Evolutionary conservation across 2,113 vertebrate species (phyloP).

Genomic region (Prietella phreatophila): DNA sequence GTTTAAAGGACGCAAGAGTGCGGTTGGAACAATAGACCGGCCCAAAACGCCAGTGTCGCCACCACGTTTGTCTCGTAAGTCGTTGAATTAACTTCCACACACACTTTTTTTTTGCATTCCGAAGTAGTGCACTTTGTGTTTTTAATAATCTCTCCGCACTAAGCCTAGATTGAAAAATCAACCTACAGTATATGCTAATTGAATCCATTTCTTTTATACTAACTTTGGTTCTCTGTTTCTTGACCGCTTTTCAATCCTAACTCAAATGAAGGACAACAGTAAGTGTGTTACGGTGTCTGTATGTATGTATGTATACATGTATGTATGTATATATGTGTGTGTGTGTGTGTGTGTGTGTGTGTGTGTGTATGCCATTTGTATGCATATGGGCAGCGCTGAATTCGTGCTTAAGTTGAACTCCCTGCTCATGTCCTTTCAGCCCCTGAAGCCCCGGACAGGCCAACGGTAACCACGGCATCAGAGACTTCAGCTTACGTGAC

Average conservation of each 20-base stretch:
- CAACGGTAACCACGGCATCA: slow-evolving; percentile 92
- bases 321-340: not conserved
- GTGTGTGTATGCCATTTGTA: slow-evolving; percentile 21
- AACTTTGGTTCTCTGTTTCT: slow-evolving; percentile 53
- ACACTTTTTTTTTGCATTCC: not conserved
- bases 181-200: slow-evolving; percentile 48
- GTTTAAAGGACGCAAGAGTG: slow-evolving; percentile 62
- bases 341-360: not conserved
- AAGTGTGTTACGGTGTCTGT: slow-evolving; percentile 59
- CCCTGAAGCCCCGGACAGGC: slow-evolving; percentile 95
- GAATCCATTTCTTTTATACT: slow-evolving; percentile 8
- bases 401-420: not conserved
- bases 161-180: not conserved
- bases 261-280: slow-evolving; percentile 69
- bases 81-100: not conserved
- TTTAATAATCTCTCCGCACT: not conserved
- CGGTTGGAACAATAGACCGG: slow-evolving; percentile 59
- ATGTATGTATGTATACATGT: slow-evolving; percentile 15
- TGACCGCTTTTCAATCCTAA: slow-evolving; percentile 55
- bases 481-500: slow-evolving; percentile 95
- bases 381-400: slow-evolving; percentile 8
- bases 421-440: slow-evolving; percentile 67
- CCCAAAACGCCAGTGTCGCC: slow-evolving; percentile 71
- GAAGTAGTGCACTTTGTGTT: not conserved
- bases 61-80: slow-evolving; percentile 73